Base-by-base conservation (phyloP, 37 sponge, comb jelly and placozoan genomes). In the Chondrosia reniformis region DNA sequence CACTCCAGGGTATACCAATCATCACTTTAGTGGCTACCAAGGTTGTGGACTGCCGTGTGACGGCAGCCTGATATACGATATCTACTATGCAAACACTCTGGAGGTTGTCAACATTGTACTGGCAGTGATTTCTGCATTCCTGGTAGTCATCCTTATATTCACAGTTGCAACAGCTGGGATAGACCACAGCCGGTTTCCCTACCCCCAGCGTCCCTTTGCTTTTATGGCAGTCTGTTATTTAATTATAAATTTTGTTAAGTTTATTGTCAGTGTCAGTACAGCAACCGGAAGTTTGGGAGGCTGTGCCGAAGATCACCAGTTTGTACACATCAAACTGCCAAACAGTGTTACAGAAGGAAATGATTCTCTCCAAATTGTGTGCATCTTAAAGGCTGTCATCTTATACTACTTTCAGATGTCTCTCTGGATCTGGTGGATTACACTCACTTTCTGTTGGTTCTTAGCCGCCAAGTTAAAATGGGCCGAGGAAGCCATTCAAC, bases 391-490 rank as follows among this genome's bases (percentile, higher is more conserved):
- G 24, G 86, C 86, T 46, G 67, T 94, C 36, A 28, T 94, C 27
- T 77, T 87, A 44, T 94, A 94, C 74, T 94, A 74, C 80, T 76
- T 81, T 39, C 81, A 84, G 39, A 94, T 94, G 94, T 91, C 94
- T 4, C 82, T 86, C 5, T 73, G 66, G 7, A 41, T 82, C 17
- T 91, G 95, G 95, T 96, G 97, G 97, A 86, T 89, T 30, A 75
- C 92, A 4, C 82, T 96, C 54, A 89, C 94, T 19, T 71, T 96
- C 52, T 92, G 91, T 10, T 96, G 97, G 97, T 92, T 92, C 85
- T 72, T 96, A 33, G 97, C 97, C 27, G 90, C 97, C 21, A 79
- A 83, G 6, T 78, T 96, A 39, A 96, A 96, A 73, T 96, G 97
- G 97, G 93, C 93, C 0, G 90, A 92, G 42, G 97, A 96, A 54